Conservation (phyloP, 2,113 vertebrate genomes). For the Irena cyanogastra region DNA sequence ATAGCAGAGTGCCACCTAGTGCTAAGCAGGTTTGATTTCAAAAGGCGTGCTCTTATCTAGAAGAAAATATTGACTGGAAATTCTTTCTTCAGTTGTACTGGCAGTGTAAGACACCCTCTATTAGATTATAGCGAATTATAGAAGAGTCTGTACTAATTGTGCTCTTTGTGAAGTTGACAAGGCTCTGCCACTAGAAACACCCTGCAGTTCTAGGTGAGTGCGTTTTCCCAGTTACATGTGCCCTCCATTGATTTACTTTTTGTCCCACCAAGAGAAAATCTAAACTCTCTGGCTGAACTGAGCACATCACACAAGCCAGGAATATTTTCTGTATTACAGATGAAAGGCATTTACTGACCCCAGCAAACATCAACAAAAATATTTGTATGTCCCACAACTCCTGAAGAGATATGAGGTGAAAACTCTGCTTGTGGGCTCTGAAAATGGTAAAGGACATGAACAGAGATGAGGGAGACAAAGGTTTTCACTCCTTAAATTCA, state of each 20-base stretch:
- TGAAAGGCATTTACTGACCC: neutral
- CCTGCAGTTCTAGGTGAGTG: neutral
- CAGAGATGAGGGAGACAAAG: neutral
- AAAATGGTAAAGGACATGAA: neutral
- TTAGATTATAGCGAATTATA: neutral
- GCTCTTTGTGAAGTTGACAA: neutral
- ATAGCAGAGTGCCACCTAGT: constrained; percentile 67
- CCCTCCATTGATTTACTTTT: neutral
- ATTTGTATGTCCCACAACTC: neutral
- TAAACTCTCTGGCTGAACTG: neutral
- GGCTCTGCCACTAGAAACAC: accelerated
- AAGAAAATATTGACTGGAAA: neutral
- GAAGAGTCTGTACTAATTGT: neutral
- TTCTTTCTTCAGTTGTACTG: neutral
- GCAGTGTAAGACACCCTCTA: neutral
- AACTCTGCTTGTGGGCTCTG: neutral
- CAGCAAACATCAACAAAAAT: neutral
- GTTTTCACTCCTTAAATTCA: neutral
- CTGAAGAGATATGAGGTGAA: neutral
- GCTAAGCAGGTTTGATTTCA: constrained; percentile 5
- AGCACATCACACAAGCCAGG: neutral
- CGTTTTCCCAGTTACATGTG: accelerated
- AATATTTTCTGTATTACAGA: neutral
- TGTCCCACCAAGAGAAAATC: neutral
- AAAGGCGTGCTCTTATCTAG: neutral